phyloP scores from a whole-genome alignment of 2,797 vertebrate species.

The Chrosomus eos region DNA sequence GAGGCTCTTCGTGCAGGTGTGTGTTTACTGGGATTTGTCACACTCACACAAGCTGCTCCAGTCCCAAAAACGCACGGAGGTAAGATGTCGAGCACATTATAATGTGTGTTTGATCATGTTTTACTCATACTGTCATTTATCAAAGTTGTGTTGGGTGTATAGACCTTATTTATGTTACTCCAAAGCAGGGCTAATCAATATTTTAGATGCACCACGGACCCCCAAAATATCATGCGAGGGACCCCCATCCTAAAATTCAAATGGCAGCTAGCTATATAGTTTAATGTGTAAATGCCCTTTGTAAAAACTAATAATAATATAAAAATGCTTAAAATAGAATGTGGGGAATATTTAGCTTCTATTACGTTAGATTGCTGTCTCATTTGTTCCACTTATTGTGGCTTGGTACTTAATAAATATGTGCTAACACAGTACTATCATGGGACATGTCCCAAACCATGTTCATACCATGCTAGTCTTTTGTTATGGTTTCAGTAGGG shows the following conservation, averaged over 20 bases:
- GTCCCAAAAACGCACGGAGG: constrained; percentile 71
- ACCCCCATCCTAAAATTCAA: not conserved
- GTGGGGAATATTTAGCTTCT: not conserved
- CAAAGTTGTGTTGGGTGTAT: too few species aligned
- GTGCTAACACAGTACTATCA: too few species aligned
- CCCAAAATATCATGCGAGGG: not conserved
- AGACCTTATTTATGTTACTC: not conserved
- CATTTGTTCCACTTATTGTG: not conserved
- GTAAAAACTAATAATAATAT: not conserved
- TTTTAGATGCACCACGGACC: not conserved
- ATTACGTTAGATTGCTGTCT: not conserved
- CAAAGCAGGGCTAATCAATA: not conserved
- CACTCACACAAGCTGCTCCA: constrained; percentile 72
- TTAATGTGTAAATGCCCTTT: not conserved
- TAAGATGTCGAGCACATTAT: constrained; percentile 61
- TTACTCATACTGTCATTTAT: not conserved
- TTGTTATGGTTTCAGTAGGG: constrained; percentile 14
- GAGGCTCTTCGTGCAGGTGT: constrained; percentile 67
- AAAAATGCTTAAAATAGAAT: not conserved
- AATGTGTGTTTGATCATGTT: not conserved
- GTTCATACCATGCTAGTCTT: not conserved
- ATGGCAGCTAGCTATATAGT: not conserved
- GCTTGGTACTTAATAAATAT: not conserved
- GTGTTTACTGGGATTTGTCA: constrained; percentile 72
- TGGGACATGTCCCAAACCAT: not conserved